A percentile compares a stretch with the other conserved stretches of the same genome.
Evolutionary conservation across 2,888 invertebrate species (phyloP).

Genomic region (Polydrusus cervinus): DNA sequence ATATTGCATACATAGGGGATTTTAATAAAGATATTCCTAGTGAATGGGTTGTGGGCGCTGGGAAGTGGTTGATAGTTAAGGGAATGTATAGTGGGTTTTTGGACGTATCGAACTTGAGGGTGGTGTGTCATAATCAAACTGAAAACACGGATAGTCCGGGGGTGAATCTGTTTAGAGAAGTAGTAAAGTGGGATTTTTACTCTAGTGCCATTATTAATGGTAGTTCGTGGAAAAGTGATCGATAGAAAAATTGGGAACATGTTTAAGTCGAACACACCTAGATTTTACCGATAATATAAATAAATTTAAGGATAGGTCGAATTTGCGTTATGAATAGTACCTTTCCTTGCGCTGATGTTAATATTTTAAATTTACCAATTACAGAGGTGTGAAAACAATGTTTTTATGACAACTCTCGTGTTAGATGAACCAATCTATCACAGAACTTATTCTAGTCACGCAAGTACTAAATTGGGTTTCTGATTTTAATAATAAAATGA

Average conservation of each 20-base stretch:
- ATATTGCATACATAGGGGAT: slow-evolving; percentile 58
- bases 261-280: too few relatives aligned
- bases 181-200: slow-evolving; percentile 73
- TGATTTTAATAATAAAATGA: too few relatives aligned
- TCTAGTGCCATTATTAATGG: slow-evolving; percentile 32
- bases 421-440: too few relatives aligned
- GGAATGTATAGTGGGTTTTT: slow-evolving; percentile 18
- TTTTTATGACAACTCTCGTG: too few relatives aligned
- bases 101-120: slow-evolving; percentile 64
- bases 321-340: too few relatives aligned
- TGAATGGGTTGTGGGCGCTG: slow-evolving; percentile 70
- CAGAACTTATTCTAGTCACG: too few relatives aligned
- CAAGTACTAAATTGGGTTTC: too few relatives aligned
- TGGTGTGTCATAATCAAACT: slow-evolving; percentile 75
- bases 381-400: too few relatives aligned
- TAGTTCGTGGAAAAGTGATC: neutral
- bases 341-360: too few relatives aligned
- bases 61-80: slow-evolving; percentile 68
- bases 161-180: slow-evolving; percentile 70
- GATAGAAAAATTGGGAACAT: slow-evolving; percentile 57
- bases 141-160: slow-evolving; percentile 73
- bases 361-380: too few relatives aligned
- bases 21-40: slow-evolving; percentile 60
- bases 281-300: too few relatives aligned
- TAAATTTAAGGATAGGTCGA: too few relatives aligned